Conservation (phyloP, 1,140 invertebrate genomes). For the Drosophila bocqueti region DNA sequence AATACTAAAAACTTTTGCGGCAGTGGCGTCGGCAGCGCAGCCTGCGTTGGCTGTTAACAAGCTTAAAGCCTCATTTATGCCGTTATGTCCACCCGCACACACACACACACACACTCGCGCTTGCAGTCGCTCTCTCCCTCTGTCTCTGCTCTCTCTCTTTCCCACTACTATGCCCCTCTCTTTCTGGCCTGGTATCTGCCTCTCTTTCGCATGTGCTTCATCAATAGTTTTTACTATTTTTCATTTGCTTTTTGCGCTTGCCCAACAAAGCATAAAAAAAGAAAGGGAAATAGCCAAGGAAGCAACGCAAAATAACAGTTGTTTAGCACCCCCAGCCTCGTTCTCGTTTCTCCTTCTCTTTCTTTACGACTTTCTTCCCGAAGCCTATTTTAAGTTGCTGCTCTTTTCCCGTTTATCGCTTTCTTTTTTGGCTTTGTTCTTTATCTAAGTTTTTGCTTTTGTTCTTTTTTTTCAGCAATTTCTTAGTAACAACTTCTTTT, state of each 20-base stretch:
- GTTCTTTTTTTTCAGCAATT: not conserved
- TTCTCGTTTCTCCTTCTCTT: not conserved
- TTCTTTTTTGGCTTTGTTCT: not conserved
- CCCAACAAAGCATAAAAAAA: slow-evolving; percentile 23
- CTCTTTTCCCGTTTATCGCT: too few relatives aligned
- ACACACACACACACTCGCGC: slow-evolving; percentile 54
- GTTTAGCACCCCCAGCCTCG: slow-evolving; percentile 10
- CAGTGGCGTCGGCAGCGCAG: slow-evolving; percentile 16
- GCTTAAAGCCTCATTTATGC: slow-evolving; percentile 83
- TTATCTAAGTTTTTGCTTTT: not conserved
- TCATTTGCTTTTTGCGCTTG: slow-evolving; percentile 57
- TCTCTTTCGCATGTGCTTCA: slow-evolving; percentile 76
- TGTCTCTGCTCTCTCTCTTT: slow-evolving; percentile 4
- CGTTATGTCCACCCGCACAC: slow-evolving; percentile 68
- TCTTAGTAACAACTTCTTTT: too few relatives aligned
- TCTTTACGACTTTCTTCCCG: not conserved
- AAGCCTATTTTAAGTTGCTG: not conserved
- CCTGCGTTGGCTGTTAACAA: slow-evolving; percentile 63
- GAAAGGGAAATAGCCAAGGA: not conserved
- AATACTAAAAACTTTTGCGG: slow-evolving; percentile 52
- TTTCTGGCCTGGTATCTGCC: slow-evolving; percentile 28
- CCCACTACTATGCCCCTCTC: slow-evolving; percentile 13
- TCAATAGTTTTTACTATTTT: slow-evolving; percentile 81
- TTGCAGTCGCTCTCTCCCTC: slow-evolving; percentile 14
- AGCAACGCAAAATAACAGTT: slow-evolving; percentile 34